phyloP scores from a whole-genome alignment of 2,888 invertebrate species.

The Cistogaster globosa region DNA sequence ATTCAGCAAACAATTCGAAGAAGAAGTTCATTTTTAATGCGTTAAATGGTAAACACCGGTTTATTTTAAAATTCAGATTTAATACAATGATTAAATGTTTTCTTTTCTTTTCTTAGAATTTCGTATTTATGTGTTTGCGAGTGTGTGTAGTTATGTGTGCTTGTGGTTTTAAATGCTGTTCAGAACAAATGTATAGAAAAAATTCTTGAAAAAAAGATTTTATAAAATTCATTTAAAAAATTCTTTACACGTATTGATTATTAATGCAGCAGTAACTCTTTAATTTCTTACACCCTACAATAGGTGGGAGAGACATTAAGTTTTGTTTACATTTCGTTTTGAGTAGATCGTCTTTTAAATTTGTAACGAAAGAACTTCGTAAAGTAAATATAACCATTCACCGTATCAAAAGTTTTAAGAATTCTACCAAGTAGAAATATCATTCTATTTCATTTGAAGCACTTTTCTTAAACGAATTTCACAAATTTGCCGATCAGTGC shows the following conservation, averaged over 20 bases:
- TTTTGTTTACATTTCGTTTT: no score
- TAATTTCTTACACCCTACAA: no score
- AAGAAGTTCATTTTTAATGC: slow-evolving; percentile 37
- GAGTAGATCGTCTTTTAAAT: no score
- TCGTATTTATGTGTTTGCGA: not conserved
- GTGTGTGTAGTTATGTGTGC: slow-evolving; percentile 23
- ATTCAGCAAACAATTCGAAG: slow-evolving; percentile 18
- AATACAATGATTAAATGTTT: slow-evolving; percentile 62
- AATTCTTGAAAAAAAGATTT: not conserved
- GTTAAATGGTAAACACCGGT: slow-evolving; percentile 63
- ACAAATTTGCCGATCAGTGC: no score
- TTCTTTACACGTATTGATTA: slow-evolving; percentile 63
- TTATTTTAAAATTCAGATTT: slow-evolving; percentile 67
- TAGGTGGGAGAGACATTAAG: no score
- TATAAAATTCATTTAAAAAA: slow-evolving; percentile 18
- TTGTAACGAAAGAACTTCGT: no score
- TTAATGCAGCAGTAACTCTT: slow-evolving; percentile 34
- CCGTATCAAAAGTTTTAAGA: no score
- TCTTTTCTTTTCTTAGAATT: not conserved
- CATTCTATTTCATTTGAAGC: no score
- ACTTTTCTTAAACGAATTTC: no score
- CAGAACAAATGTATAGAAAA: slow-evolving; percentile 3
- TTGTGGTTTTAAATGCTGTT: no score
- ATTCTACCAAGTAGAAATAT: no score
- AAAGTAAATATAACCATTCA: no score